Evolutionary conservation across 2,797 vertebrate species (phyloP).

Genomic region (Chelidonichthys spinosus): DNA sequence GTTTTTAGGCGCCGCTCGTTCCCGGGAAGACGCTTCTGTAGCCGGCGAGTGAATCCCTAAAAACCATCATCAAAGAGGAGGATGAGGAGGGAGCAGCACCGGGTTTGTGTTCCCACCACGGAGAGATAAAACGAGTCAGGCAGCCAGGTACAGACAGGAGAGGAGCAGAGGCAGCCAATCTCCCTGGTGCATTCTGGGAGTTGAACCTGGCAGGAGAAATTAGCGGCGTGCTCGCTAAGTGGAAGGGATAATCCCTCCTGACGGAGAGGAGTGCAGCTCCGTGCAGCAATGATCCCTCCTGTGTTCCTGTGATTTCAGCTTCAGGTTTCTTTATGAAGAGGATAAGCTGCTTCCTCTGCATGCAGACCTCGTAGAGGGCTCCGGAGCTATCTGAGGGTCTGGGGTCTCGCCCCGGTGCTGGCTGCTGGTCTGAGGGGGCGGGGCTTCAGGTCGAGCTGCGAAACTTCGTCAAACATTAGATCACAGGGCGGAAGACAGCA

Average conservation of each 20-base stretch:
- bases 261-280: constrained; percentile 52
- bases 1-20: constrained; percentile 55
- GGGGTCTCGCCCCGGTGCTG: constrained; percentile 5
- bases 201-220: constrained; percentile 82
- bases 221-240: constrained; percentile 66
- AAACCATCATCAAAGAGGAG: constrained; percentile 71
- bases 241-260: constrained; percentile 79
- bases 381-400: constrained; percentile 37
- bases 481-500: background rate
- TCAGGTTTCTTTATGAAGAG: constrained; percentile 80
- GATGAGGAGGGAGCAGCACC: constrained; percentile 62
- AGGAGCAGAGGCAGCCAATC: constrained; percentile 69
- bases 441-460: constrained; percentile 24
- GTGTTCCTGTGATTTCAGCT: constrained; percentile 72
- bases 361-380: constrained; percentile 53
- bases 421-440: constrained; percentile 37
- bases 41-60: constrained; percentile 60
- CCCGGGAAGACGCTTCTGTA: constrained; percentile 32
- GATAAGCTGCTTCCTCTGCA: constrained; percentile 71
- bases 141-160: constrained; percentile 58
- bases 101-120: constrained; percentile 71
- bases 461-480: constrained; percentile 6
- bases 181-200: constrained; percentile 81
- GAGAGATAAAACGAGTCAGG: constrained; percentile 66
- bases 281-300: constrained; percentile 70